Conservation (phyloP, 2,888 invertebrate genomes). For the Lithophane socia region DNA sequence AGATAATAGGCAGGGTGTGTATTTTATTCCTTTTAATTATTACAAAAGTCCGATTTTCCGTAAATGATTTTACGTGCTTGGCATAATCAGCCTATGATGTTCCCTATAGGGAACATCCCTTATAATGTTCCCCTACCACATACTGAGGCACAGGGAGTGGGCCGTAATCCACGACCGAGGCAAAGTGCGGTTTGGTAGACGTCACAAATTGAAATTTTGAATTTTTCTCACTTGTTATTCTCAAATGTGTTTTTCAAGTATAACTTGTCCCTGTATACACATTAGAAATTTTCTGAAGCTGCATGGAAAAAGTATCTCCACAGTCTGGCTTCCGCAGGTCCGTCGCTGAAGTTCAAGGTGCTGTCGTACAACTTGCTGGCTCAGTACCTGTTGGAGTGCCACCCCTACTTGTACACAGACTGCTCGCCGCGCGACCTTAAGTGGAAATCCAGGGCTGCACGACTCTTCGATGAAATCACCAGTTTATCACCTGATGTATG, state of each 20-base stretch:
- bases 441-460: constrained; percentile 92
- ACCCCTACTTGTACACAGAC: constrained; percentile 93
- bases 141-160: background rate
- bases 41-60: background rate
- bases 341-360: constrained; percentile 91
- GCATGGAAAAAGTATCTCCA: background rate
- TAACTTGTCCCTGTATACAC: background rate
- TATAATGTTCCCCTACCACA: too few species aligned
- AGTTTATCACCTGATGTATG: constrained; percentile 87
- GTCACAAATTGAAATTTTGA: background rate
- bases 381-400: constrained; percentile 94
- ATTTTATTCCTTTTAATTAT: background rate
- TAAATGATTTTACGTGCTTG: background rate
- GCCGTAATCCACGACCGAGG: background rate
- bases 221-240: background rate
- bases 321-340: constrained; percentile 67
- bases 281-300: background rate
- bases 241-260: background rate
- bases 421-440: constrained; percentile 90
- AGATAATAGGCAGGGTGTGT: constrained; percentile 70
- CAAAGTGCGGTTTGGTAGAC: background rate
- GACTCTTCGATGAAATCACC: constrained; percentile 86
- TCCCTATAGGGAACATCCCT: too few species aligned
- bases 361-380: constrained; percentile 97
- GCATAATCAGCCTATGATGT: background rate